These are phyloP conservation scores for Bathynomus jamesi DNA, from an alignment of 1,140 invertebrate species.

Conservation along the genomic window DNA sequence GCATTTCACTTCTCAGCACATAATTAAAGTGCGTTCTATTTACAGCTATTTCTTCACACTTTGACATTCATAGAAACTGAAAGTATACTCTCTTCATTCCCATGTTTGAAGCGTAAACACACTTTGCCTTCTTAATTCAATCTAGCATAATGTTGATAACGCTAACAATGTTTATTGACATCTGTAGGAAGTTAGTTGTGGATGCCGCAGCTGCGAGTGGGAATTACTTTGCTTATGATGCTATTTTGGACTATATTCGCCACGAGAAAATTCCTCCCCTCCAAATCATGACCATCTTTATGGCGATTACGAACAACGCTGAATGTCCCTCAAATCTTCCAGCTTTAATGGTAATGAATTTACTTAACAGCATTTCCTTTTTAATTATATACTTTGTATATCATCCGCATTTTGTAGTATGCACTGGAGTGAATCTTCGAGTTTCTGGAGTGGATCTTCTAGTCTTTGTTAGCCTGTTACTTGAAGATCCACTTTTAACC, in stretches of 20 bases:
- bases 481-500: too few relatives aligned
- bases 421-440: too few relatives aligned
- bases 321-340: neutral
- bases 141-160: neutral
- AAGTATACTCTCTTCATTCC: neutral
- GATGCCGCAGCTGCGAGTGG: neutral
- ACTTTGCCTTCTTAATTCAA: neutral
- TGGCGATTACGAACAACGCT: neutral
- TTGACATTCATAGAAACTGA: neutral
- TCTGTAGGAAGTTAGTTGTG: neutral
- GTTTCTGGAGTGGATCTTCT: too few relatives aligned
- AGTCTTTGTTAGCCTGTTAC: too few relatives aligned
- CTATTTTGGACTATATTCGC: neutral
- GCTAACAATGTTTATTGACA: neutral
- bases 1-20: too few relatives aligned
- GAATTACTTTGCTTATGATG: neutral
- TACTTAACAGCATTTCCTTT: too few relatives aligned
- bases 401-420: too few relatives aligned
- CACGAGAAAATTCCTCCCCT: neutral
- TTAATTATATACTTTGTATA: too few relatives aligned
- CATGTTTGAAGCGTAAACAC: neutral
- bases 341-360: neutral
- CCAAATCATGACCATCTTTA: neutral
- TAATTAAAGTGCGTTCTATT: neutral
- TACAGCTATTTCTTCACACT: neutral